Conservation (phyloP, 2,797 vertebrate genomes). For the Petrocephalus sullivani region DNA sequence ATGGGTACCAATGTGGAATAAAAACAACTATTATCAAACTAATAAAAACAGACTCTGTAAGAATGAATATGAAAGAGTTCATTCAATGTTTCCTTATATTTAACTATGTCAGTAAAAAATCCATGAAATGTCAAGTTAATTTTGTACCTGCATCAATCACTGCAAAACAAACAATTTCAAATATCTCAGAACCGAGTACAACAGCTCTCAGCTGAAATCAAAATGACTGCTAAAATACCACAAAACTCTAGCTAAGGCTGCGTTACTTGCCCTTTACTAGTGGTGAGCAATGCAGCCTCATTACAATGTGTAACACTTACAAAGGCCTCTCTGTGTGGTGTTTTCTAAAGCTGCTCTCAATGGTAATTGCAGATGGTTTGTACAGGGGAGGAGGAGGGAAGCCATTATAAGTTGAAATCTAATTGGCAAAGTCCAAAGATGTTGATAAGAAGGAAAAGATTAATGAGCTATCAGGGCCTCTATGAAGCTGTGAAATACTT, state of each 20-base stretch:
- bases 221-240: background rate
- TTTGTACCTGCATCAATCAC: background rate
- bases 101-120: background rate
- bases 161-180: background rate
- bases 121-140: background rate
- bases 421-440: constrained; percentile 35
- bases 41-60: background rate
- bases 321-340: constrained; percentile 22
- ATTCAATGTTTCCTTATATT: background rate
- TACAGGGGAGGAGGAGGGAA: constrained; percentile 22
- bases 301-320: constrained; percentile 23
- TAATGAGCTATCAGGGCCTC: constrained; percentile 31
- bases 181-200: background rate
- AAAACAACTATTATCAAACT: background rate
- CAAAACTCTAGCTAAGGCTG: constrained; percentile 10
- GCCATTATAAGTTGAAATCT: constrained; percentile 33
- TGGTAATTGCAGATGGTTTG: constrained; percentile 28
- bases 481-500: constrained; percentile 34
- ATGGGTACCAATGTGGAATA: background rate
- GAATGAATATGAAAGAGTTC: background rate
- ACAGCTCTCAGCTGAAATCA: background rate
- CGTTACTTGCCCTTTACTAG: constrained; percentile 7
- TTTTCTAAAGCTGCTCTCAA: constrained; percentile 23
- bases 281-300: background rate
- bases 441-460: constrained; percentile 35